Conservation (phyloP, 2,113 vertebrate genomes). For the Zosterops lateralis region DNA sequence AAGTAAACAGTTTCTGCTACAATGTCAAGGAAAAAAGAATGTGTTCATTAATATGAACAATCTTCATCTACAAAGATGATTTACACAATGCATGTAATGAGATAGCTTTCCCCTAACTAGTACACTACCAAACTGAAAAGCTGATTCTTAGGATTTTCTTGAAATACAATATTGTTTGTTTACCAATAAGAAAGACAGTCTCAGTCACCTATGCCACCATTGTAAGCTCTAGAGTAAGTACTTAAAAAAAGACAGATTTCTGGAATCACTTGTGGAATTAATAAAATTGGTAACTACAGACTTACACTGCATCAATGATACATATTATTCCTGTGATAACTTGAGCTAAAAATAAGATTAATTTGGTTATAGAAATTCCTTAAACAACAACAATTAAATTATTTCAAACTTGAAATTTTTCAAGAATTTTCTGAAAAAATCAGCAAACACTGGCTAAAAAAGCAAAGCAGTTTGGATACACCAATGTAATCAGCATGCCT, state of each 20-base stretch:
- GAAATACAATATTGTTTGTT: slow-evolving; percentile 66
- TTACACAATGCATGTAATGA: slow-evolving; percentile 74
- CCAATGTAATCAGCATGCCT: slow-evolving; percentile 71
- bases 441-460: slow-evolving; percentile 72
- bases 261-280: slow-evolving; percentile 61
- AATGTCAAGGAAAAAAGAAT: slow-evolving; percentile 64
- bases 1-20: slow-evolving; percentile 74
- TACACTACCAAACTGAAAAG: slow-evolving; percentile 73
- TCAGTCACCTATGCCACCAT: slow-evolving; percentile 70
- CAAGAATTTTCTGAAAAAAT: slow-evolving; percentile 68
- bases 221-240: slow-evolving; percentile 66
- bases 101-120: slow-evolving; percentile 68
- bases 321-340: slow-evolving; percentile 67
- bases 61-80: slow-evolving; percentile 72
- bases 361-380: slow-evolving; percentile 77
- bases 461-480: slow-evolving; percentile 75
- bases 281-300: slow-evolving; percentile 68
- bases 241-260: slow-evolving; percentile 58
- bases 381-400: slow-evolving; percentile 74
- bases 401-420: slow-evolving; percentile 71
- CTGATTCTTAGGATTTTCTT: slow-evolving; percentile 61
- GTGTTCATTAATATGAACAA: slow-evolving; percentile 69
- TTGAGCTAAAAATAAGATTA: slow-evolving; percentile 72
- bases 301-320: slow-evolving; percentile 71
- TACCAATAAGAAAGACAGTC: slow-evolving; percentile 69